These are phyloP conservation scores for Aurelia aurita DNA, from an alignment of 30 jellyfish, hydroid and myxozoan species.

Conservation along the genomic window DNA sequence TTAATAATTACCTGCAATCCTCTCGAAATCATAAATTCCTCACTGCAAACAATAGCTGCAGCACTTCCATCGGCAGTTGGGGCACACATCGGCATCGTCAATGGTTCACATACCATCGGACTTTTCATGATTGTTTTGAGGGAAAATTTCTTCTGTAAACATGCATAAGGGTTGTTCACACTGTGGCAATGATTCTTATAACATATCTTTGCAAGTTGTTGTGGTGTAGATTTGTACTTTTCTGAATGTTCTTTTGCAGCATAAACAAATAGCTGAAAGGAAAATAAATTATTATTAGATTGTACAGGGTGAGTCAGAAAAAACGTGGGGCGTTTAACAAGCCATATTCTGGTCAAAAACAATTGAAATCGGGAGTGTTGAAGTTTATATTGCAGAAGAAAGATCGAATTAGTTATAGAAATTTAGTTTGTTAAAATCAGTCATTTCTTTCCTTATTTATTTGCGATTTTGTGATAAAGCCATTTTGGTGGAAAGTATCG, in stretches of 20 bases:
- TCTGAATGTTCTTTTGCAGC: constrained; percentile 94
- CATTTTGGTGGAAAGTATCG: too few species aligned
- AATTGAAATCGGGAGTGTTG: too few species aligned
- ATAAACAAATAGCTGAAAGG: constrained; percentile 80
- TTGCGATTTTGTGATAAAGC: too few species aligned
- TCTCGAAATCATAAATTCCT: constrained; percentile 74
- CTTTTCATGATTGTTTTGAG: constrained; percentile 67
- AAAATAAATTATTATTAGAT: not conserved
- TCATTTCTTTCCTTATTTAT: too few species aligned
- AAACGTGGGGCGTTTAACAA: too few species aligned
- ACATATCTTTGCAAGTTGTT: constrained; percentile 90
- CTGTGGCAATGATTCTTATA: constrained; percentile 94
- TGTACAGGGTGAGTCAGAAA: too few species aligned
- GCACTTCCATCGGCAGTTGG: constrained; percentile 99
- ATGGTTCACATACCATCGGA: constrained; percentile 78
- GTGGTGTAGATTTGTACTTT: constrained; percentile 87
- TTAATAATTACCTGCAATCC: constrained; percentile 53
- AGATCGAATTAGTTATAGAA: too few species aligned
- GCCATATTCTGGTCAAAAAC: too few species aligned
- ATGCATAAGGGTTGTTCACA: constrained; percentile 91
- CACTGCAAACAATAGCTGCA: constrained; percentile 96
- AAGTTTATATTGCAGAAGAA: too few species aligned
- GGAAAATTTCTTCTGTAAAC: constrained; percentile 73
- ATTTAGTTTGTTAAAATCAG: too few species aligned
- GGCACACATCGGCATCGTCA: constrained; percentile 88